Evolutionary conservation across 2,888 invertebrate genomes (phyloP), one percentile per base, ranked within the genome.

Genomic region (Campoletis raptor): DNA sequence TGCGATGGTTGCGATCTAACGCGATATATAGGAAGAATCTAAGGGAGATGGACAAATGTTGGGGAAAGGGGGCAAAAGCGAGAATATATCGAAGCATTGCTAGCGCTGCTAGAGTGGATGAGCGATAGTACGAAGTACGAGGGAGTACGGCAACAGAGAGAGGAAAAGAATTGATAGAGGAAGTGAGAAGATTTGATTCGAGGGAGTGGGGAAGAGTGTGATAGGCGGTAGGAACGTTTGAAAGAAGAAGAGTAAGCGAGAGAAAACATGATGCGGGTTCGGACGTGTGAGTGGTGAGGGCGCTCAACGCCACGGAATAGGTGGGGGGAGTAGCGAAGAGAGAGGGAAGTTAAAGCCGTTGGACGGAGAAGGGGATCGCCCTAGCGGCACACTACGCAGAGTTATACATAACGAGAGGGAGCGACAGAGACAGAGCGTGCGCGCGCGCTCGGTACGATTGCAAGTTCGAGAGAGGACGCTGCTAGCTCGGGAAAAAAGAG

Each of bases 61-160:
- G 54, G 37, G 48, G 40, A 57, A 54, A 67, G 52, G 78, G 74
- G 48, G 42, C 42, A 40, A 74, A 70, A 10, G 37, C 80, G 37
- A 66, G 37, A 72, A 87, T 77, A 24, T 77, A 80, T 88, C 24
- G 89, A 57, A 83, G 86, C 87, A 81, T 24, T 52, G 85, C 85
- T 67, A 83, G 87, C 86, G 83, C 45, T 45, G 84, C 85, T 72
- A 78, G 82, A 80, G 73, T 78, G 42, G 64, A 85, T 52, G 80
- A 64, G 76, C 83, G 66, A 42, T 85, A 57, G 73, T 70, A 69
- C 77, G 79, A 69, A 70, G 54, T 36, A 52, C 24, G 61, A n/a
- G 21, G 42, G 48, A 57, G 86, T 82, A 85, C 85, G 88, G 89
- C 82, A 89, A 54, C 45, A 15, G 69, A 83, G 52, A 66, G 78